A percentile compares a stretch with the other conserved stretches of the same genome.
These are phyloP conservation scores for Xestoiulus laeticollis DNA, from an alignment of 2,888 invertebrate genomes.

Conservation along the genomic window DNA sequence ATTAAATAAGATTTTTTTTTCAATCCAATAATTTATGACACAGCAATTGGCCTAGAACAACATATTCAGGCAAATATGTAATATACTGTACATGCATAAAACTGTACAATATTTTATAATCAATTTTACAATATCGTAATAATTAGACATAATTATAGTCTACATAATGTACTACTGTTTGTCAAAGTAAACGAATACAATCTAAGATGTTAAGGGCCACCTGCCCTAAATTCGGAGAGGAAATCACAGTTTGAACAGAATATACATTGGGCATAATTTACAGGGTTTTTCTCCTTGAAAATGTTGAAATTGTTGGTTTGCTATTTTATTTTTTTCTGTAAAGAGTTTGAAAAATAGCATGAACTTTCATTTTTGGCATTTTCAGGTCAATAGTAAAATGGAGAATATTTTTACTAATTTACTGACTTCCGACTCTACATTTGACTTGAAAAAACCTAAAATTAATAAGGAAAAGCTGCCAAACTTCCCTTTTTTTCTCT, in stretches of 20 bases:
- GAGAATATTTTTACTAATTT: not conserved
- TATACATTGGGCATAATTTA: conserved; percentile 32
- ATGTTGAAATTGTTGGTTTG: not conserved
- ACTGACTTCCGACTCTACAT: not conserved
- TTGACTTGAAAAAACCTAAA: not conserved
- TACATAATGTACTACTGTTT: conserved; percentile 25
- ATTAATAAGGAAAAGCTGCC: not conserved
- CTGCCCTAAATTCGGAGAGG: not conserved
- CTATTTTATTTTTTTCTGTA: not conserved
- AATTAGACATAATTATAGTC: not conserved
- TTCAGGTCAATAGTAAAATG: not conserved
- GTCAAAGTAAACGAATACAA: conserved; percentile 2
- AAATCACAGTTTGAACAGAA: conserved; percentile 20
- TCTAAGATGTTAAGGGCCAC: not conserved
- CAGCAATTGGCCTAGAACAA: conserved; percentile 35
- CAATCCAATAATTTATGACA: conserved; percentile 33
- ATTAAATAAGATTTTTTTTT: conserved; percentile 10
- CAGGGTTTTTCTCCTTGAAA: not conserved
- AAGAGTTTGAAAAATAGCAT: not conserved
- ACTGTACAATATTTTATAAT: conserved; percentile 31
- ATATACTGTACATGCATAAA: conserved; percentile 27
- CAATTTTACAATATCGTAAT: not conserved
- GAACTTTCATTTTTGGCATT: not conserved
- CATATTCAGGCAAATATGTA: conserved; percentile 21
- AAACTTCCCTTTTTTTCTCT: not conserved